Evolutionary conservation across 1,140 invertebrate genomes (phyloP), one percentile per base, ranked within the genome.

Genomic region (Atta cephalotes): DNA sequence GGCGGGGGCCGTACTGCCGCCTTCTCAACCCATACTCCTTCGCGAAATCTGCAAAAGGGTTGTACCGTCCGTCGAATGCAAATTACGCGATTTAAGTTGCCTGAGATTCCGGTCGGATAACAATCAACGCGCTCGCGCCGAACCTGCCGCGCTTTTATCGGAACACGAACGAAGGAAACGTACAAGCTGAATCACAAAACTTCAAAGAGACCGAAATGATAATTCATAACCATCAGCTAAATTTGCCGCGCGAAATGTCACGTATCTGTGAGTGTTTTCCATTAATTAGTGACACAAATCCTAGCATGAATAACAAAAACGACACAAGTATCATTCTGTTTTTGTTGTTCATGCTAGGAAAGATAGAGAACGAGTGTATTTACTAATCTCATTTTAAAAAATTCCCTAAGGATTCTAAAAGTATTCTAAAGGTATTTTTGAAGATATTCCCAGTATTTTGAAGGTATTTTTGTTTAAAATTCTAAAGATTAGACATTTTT

Each of bases 41-140:
- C n/a, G 49, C 78, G 56, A 86, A 72, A 86, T 86, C 78, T 63
- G 10, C 85, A 28, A 53, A 51, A 86, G 78, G 58, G 63, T 35
- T 65, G 25, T 28, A n/a, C 66, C 51, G 79, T 21, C 35, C 53
- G 80, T 18, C 80, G 80, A 76, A 84, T 82, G 80, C 53, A 82
- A 82, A 82, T 72, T 82, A 74, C 70, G 56, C 70, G 70, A 84
- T 76, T 84, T 84, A 84, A 56, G 56, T 49, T 35, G 18, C 62
- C 18, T 16, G 78, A 35, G 31, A 81, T 35, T 39, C 78, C 51
- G 65, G 16, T 35, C 65, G 28, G 39, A 60, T 68, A 65, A 85
- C 74, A 60, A 74, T 84, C 80, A 18, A 58, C 51, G 31, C 63
- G 63, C 77, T 35, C 65, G 78, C 58, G 10, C 58, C 16, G 58